A percentile compares a stretch with the other conserved stretches of the same genome.
Evolutionary conservation across 2,888 invertebrate genomes (phyloP).

Genomic region (Thecocarcelia acutangulata): DNA sequence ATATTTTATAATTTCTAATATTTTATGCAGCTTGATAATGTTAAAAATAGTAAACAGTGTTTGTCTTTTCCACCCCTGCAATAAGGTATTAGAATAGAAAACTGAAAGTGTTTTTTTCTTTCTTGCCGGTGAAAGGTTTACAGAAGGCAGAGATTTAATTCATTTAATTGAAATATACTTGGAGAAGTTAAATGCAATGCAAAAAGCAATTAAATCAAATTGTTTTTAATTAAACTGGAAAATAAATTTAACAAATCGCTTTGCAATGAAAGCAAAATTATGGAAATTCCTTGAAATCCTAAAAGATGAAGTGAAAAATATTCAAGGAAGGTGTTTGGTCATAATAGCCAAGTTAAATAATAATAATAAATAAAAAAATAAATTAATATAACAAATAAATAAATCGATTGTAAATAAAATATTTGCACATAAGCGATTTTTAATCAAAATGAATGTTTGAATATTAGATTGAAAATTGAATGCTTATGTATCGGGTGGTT

Average conservation of each 20-base stretch:
- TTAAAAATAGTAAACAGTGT: conserved; percentile 3
- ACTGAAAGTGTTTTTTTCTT: conserved; percentile 33
- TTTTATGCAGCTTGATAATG: conserved; percentile 46
- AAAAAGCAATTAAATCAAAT: background rate
- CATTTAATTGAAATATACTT: conserved; percentile 5
- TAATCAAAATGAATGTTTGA: too few relatives aligned
- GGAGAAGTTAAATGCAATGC: conserved; percentile 6
- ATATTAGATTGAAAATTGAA: too few relatives aligned
- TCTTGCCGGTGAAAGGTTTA: background rate
- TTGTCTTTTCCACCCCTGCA: background rate
- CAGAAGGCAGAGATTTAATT: conserved; percentile 3
- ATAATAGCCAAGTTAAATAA: too few relatives aligned
- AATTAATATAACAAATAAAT: too few relatives aligned
- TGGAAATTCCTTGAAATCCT: too few relatives aligned
- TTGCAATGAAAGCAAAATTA: too few relatives aligned
- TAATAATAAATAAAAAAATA: too few relatives aligned
- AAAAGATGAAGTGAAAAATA: too few relatives aligned
- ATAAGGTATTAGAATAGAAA: conserved; percentile 49
- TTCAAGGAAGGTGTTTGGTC: too few relatives aligned
- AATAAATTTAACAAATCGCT: background rate
- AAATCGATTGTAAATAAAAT: too few relatives aligned
- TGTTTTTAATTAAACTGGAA: background rate
- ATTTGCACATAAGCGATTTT: too few relatives aligned
- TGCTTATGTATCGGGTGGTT: too few relatives aligned
- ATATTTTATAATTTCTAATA: conserved; percentile 58